A percentile compares a stretch with the other conserved stretches of the same genome.
Evolutionary conservation across 2,888 invertebrate species (phyloP).

Genomic region (Serrognathus titanus): DNA sequence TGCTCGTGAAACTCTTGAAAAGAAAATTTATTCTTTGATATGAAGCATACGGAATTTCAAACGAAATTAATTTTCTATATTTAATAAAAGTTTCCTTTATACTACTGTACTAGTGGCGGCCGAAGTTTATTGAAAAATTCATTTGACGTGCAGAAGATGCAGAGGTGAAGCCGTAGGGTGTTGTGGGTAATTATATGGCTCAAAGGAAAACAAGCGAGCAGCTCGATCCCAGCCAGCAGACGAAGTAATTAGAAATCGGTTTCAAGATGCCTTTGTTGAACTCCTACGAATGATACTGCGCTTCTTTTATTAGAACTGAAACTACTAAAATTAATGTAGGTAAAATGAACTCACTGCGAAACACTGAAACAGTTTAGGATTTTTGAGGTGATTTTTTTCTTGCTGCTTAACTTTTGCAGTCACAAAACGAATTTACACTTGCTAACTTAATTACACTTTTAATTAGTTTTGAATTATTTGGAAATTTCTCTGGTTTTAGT

Average conservation of each 20-base stretch:
- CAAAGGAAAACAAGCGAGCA: conserved; percentile 39
- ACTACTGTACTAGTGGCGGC: neutral
- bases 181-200: conserved; percentile 43
- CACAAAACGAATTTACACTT: too few species aligned
- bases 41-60: too few species aligned
- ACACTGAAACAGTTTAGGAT: too few species aligned
- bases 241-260: conserved; percentile 42
- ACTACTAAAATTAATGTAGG: conserved; percentile 27
- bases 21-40: too few species aligned
- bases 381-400: too few species aligned
- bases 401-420: too few species aligned
- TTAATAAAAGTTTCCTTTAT: too few species aligned
- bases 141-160: conserved; percentile 2
- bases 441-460: too few species aligned
- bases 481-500: too few species aligned
- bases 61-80: too few species aligned
- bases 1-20: too few species aligned
- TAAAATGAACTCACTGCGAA: conserved; percentile 28
- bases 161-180: conserved; percentile 33
- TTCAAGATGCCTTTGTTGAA: conserved; percentile 29
- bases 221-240: conserved; percentile 26
- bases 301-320: conserved; percentile 29
- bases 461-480: too few species aligned
- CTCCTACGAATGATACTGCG: conserved; percentile 30
- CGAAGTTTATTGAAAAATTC: conserved; percentile 1